These are phyloP conservation scores for Lepisosteus osseus DNA, from an alignment of 2,113 vertebrate genomes.

Conservation along the genomic window DNA sequence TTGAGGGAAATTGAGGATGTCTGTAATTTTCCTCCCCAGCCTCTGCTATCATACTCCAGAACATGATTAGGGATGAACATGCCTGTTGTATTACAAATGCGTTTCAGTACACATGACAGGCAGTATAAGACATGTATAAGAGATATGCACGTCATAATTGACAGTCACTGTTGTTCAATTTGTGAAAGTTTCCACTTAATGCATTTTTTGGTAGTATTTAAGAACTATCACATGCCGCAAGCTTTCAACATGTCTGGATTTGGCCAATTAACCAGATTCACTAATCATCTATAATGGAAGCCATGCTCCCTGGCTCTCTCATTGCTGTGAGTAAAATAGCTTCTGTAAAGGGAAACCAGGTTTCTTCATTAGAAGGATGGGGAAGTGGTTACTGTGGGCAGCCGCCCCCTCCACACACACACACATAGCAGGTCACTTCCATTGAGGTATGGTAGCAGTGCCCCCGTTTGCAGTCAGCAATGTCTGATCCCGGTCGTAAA, in stretches of 20 bases:
- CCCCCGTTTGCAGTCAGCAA: constrained; percentile 58
- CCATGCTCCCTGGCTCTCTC: constrained; percentile 33
- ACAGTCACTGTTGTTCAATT: background rate
- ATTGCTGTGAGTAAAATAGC: constrained; percentile 33
- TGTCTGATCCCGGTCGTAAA: constrained; percentile 59
- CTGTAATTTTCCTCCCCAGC: too few species aligned
- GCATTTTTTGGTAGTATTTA: constrained; percentile 5
- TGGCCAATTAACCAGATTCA: constrained; percentile 47
- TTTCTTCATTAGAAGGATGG: constrained; percentile 45
- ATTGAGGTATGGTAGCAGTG: constrained; percentile 30
- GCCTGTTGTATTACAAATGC: too few species aligned
- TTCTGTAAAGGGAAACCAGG: constrained; percentile 43
- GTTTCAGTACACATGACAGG: too few species aligned
- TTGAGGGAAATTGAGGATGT: too few species aligned
- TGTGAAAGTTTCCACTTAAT: constrained; percentile 17
- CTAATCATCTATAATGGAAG: constrained; percentile 40
- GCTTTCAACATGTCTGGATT: constrained; percentile 31
- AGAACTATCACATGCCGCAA: constrained; percentile 24
- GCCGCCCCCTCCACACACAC: constrained; percentile 28
- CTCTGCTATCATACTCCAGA: too few species aligned
- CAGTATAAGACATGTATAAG: constrained; percentile 1
- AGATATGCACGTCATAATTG: background rate
- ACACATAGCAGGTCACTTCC: constrained; percentile 34
- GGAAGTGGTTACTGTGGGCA: constrained; percentile 54
- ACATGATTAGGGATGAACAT: too few species aligned